Evolutionary conservation across 1,140 invertebrate genomes (phyloP).

Genomic region (Augochlora pura): DNA sequence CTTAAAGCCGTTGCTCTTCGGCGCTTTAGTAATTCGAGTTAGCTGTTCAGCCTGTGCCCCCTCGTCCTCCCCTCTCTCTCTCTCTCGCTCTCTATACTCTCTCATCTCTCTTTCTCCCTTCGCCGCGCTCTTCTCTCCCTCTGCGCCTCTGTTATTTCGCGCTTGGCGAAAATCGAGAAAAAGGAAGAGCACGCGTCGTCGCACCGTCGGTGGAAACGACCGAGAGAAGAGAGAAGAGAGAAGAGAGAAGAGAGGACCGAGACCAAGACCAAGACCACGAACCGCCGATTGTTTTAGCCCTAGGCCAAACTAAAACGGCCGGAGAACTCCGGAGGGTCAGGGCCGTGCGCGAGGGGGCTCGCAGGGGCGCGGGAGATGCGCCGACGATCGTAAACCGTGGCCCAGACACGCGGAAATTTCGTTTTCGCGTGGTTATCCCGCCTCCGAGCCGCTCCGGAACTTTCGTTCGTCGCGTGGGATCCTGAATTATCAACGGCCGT

Average conservation of each 20-base stretch:
- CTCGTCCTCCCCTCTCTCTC: conserved; percentile 24
- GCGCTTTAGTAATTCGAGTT: conserved; percentile 75
- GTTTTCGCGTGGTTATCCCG: background rate
- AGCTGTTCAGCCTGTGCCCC: conserved; percentile 65
- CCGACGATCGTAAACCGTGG: background rate
- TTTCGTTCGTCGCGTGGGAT: no score
- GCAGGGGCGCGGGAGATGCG: conserved; percentile 11
- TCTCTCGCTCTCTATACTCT: conserved; percentile 50
- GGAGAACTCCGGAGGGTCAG: conserved; percentile 51
- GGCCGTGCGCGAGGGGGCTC: conserved; percentile 46
- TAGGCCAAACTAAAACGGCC: conserved; percentile 70
- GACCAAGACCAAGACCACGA: conserved; percentile 62
- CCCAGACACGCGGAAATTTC: background rate
- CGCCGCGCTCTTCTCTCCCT: conserved; percentile 38
- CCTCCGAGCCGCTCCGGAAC: no score
- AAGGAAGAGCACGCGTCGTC: conserved; percentile 43
- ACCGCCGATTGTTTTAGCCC: conserved; percentile 75
- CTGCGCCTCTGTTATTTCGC: conserved; percentile 73
- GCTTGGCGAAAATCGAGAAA: conserved; percentile 75
- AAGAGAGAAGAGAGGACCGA: conserved; percentile 26
- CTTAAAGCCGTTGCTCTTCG: conserved; percentile 70
- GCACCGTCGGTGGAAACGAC: conserved; percentile 5
- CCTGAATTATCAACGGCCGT: no score
- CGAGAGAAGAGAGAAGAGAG: conserved; percentile 1
- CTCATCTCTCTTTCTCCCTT: conserved; percentile 48